Evolutionary conservation across 2,113 vertebrate genomes (phyloP).

Genomic region (Engraulis encrasicolus): DNA sequence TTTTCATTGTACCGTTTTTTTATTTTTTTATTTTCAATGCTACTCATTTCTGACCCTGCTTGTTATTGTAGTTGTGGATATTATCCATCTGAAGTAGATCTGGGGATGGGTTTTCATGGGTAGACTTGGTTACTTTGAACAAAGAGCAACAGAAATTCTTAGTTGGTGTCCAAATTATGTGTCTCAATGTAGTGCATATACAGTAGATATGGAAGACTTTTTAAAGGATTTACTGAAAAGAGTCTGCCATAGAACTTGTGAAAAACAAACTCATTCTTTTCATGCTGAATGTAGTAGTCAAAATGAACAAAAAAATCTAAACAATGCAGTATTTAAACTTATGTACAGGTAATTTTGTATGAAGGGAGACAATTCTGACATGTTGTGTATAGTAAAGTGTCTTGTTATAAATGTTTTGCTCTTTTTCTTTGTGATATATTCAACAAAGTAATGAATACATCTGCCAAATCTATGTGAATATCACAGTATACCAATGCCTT

Average conservation of each 20-base stretch:
- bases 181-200: slow-evolving; percentile 49
- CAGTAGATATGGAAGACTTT: slow-evolving; percentile 37
- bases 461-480: slow-evolving; percentile 32
- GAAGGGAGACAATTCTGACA: slow-evolving; percentile 10
- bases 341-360: slow-evolving; percentile 36
- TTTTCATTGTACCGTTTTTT: not conserved
- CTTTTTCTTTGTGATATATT: slow-evolving; percentile 33
- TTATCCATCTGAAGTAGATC: slow-evolving; percentile 27
- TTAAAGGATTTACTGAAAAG: slow-evolving; percentile 18
- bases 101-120: slow-evolving; percentile 36
- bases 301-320: slow-evolving; percentile 51
- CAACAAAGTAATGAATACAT: slow-evolving; percentile 18
- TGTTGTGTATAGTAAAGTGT: slow-evolving; percentile 33
- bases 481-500: slow-evolving; percentile 10
- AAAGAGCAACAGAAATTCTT: slow-evolving; percentile 42
- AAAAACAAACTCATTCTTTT: slow-evolving; percentile 54
- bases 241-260: slow-evolving; percentile 49
- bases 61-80: slow-evolving; percentile 37
- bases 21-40: not conserved
- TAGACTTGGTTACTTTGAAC: slow-evolving; percentile 38
- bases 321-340: slow-evolving; percentile 46
- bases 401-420: slow-evolving; percentile 44
- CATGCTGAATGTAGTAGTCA: slow-evolving; percentile 70
- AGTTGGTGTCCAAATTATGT: slow-evolving; percentile 42
- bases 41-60: not conserved